phyloP scores from a whole-genome alignment of 2,888 invertebrate genomes.

The Dryobotodes eremita region DNA sequence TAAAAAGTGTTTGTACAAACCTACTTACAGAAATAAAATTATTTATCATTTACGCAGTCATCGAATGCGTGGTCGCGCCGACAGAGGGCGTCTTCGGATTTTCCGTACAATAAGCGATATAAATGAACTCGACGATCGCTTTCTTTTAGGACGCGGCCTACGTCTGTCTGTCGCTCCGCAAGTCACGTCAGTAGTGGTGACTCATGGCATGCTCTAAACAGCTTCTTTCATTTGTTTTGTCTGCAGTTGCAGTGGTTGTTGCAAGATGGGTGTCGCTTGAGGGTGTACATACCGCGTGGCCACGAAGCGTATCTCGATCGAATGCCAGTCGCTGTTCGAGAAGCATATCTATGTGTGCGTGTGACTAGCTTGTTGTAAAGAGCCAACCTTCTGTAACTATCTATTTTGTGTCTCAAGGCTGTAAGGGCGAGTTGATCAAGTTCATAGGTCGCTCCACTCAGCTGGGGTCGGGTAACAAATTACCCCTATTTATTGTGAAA shows the following conservation, averaged over 20 bases:
- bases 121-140: too few species aligned
- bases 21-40: too few species aligned
- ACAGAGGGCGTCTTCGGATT: too few species aligned
- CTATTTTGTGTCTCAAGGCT: slow-evolving; percentile 34
- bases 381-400: neutral
- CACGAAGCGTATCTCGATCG: neutral
- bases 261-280: neutral
- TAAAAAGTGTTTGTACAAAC: too few species aligned
- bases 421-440: slow-evolving; percentile 71
- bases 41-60: too few species aligned
- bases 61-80: too few species aligned
- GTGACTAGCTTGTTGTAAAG: neutral
- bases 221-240: neutral
- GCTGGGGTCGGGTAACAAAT: slow-evolving; percentile 79
- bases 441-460: slow-evolving; percentile 72
- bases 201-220: neutral
- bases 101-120: too few species aligned
- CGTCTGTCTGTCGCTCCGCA: too few species aligned
- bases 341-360: neutral
- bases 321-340: neutral
- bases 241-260: neutral
- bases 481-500: slow-evolving; percentile 82
- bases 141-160: too few species aligned
- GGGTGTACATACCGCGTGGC: neutral
- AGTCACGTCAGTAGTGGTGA: too few species aligned